Percentiles rank a stretch among this genome's conserved stretches.
Conservation (phyloP, 2,888 invertebrate genomes). For the Drosophila greeni region DNA sequence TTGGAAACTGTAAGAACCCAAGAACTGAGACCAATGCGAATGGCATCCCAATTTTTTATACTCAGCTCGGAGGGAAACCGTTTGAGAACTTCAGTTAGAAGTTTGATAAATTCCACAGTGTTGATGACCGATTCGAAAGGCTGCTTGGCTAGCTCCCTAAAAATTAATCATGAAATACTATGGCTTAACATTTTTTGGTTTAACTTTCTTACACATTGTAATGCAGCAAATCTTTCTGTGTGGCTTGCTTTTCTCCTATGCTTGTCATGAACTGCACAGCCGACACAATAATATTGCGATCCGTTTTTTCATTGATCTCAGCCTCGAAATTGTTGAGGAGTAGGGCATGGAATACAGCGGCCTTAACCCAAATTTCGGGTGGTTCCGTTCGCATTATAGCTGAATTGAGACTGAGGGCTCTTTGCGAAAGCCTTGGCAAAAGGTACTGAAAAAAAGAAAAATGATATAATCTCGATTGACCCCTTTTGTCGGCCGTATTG, state of each 20-base stretch:
- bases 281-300: constrained; percentile 69
- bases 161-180: constrained; percentile 3
- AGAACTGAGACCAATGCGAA: constrained; percentile 84
- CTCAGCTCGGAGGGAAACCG: constrained; percentile 73
- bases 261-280: constrained; percentile 75
- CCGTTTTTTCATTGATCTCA: constrained; percentile 69
- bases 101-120: constrained; percentile 74
- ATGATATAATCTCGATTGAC: not conserved
- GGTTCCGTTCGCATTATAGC: constrained; percentile 68
- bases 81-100: constrained; percentile 72
- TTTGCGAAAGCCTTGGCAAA: constrained; percentile 66
- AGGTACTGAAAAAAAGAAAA: constrained; percentile 56
- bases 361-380: constrained; percentile 69
- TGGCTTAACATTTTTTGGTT: not conserved
- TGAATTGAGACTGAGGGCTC: constrained; percentile 59
- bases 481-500: not conserved
- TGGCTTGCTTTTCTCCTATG: constrained; percentile 68
- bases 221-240: constrained; percentile 77
- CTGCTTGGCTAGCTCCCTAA: constrained; percentile 68
- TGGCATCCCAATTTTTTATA: constrained; percentile 85
- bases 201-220: constrained; percentile 79
- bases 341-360: constrained; percentile 68
- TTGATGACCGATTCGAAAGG: constrained; percentile 61
- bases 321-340: constrained; percentile 75
- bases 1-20: constrained; percentile 82